A percentile compares a stretch with the other conserved stretches of the same genome.
phyloP scores from a whole-genome alignment of 2,888 invertebrate species.

The Brachypalpus laphriformis region DNA sequence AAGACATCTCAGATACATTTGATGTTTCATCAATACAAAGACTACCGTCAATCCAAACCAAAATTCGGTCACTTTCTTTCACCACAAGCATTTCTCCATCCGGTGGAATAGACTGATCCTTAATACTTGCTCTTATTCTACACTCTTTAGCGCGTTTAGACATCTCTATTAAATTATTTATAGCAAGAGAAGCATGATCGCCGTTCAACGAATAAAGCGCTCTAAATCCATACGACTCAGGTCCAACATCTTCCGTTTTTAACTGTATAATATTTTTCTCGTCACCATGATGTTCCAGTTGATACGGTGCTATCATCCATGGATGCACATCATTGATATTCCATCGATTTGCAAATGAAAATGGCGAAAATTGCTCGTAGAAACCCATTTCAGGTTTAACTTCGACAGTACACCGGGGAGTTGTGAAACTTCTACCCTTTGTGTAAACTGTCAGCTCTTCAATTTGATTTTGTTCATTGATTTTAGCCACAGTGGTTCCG shows the following conservation, averaged over 20 bases:
- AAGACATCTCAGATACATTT: not conserved
- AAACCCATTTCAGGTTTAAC: constrained; percentile 39
- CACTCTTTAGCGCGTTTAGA: not conserved
- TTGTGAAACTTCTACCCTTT: not conserved
- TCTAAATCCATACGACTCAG: constrained; percentile 24
- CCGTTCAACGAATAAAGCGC: not conserved
- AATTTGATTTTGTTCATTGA: constrained; percentile 37
- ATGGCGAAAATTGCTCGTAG: constrained; percentile 43
- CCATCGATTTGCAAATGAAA: constrained; percentile 39
- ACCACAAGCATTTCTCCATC: constrained; percentile 28
- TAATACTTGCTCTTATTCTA: not conserved
- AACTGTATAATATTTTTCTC: not conserved
- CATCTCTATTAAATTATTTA: not conserved
- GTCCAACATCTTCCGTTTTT: not conserved
- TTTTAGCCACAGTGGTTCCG: not conserved
- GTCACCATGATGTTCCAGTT: constrained; percentile 14
- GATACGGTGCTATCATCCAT: constrained; percentile 31
- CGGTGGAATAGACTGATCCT: not conserved
- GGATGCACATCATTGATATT: not conserved
- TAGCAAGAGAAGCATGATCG: not conserved
- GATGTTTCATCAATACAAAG: constrained; percentile 20
- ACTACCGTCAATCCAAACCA: constrained; percentile 46
- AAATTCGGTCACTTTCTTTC: constrained; percentile 11
- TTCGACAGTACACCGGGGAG: not conserved
- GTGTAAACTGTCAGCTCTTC: constrained; percentile 36